Base-by-base conservation (phyloP, 1,140 invertebrate species). In the Cephus cinctus region DNA sequence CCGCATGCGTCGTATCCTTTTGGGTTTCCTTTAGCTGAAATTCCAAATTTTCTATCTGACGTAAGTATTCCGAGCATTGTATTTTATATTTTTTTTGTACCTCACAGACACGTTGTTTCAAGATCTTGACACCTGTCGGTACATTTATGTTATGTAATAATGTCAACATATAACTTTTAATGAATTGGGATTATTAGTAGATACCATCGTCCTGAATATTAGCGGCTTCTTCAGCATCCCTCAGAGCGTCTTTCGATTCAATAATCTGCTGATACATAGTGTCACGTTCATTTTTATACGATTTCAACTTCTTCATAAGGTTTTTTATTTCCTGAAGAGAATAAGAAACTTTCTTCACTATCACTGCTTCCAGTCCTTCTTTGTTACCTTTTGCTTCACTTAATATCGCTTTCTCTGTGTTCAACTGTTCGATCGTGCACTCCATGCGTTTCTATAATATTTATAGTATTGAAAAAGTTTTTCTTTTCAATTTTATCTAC, bases 381-480 rank as follows among this genome's bases (percentile, higher is more conserved):
- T 31, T 9, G 5, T 41, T 31, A 14, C 41, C 46, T 6, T 11
- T 31, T n/a, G 16, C 12, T 19, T 8, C 38, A 3, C 21, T 48
- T 30, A 27, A 15, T 2, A 38, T 19, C 14, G 46, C 31, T 41
- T 22, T 31, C 40, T 48, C 36, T 20, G 34, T 42, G 25, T 9
- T 32, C 38, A 48, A 41, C 22, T 40, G 23, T 32, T 48, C 46
- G 27, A 41, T 43, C 30, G 39, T 43, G 31, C 31, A 23, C 39
- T 49, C 30, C 47, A 49, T 43, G 27, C 21, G 12, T 6, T 40
- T 40, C 45, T 47, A 38, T 36, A 40, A 47, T 38, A 8, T 34
- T 31, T 36, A 27, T 19, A 47, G 32, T 47, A 47, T 27, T 47
- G 12, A 18, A 30, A 12, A 9, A n/a, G n/a, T n/a, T n/a, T n/a